phyloP scores from a whole-genome alignment of 2,797 vertebrate species.

The Echeneis naucrates region DNA sequence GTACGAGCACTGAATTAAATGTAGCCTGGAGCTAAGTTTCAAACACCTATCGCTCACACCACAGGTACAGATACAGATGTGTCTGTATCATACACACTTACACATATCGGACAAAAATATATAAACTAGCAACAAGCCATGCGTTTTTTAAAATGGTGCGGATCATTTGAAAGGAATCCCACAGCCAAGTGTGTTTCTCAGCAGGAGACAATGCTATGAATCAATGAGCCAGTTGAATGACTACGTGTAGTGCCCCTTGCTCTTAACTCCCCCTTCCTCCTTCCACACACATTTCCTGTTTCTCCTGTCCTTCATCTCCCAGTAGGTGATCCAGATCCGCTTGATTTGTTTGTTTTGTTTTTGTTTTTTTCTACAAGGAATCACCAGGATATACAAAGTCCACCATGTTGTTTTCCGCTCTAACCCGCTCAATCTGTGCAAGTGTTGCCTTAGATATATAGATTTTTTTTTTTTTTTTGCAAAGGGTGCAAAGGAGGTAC shows the following conservation, averaged over 20 bases:
- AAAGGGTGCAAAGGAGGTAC: constrained; percentile 18
- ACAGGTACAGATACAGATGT: neutral
- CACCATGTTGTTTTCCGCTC: neutral
- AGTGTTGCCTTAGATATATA: constrained; percentile 12
- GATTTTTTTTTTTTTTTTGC: no score
- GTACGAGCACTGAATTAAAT: neutral
- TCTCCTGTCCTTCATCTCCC: constrained; percentile 71
- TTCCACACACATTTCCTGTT: constrained; percentile 50
- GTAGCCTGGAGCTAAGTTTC: neutral
- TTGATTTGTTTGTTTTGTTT: constrained; percentile 47
- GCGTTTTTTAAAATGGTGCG: constrained; percentile 16
- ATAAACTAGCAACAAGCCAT: neutral
- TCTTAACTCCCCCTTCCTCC: neutral
- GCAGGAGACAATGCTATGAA: constrained; percentile 50
- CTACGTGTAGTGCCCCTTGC: constrained; percentile 46
- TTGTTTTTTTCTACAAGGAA: constrained; percentile 10
- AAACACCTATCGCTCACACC: neutral
- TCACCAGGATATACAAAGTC: constrained; percentile 28
- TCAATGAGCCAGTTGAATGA: constrained; percentile 62
- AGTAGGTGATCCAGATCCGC: constrained; percentile 55
- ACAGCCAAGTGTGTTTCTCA: constrained; percentile 69
- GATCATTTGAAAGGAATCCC: constrained; percentile 20
- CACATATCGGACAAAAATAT: neutral
- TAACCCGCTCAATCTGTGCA: constrained; percentile 18
- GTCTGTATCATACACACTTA: neutral